Conservation (phyloP, 1,140 invertebrate genomes). For the Saxidomus purpurata region DNA sequence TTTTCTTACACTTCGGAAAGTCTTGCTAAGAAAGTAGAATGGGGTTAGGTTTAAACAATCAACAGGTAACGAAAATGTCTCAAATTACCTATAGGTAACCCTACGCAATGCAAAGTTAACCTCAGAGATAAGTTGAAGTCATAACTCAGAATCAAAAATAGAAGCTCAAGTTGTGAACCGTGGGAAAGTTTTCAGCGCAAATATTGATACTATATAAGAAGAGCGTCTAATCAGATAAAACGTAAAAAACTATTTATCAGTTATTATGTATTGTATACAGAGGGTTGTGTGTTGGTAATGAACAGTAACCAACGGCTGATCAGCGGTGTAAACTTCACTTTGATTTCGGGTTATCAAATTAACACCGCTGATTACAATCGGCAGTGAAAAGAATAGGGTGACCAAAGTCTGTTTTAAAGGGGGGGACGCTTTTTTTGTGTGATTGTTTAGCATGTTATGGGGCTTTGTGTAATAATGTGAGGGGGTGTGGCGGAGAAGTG, state of each 20-base stretch:
- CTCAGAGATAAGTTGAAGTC: slow-evolving; percentile 51
- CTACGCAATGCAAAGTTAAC: slow-evolving; percentile 60
- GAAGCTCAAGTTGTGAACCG: slow-evolving; percentile 46
- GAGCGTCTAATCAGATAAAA: slow-evolving; percentile 50
- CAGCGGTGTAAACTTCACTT: slow-evolving; percentile 35
- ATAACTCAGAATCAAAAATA: slow-evolving; percentile 68
- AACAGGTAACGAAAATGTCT: slow-evolving; percentile 52
- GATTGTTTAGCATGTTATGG: background rate
- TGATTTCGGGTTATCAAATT: slow-evolving; percentile 55
- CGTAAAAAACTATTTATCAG: slow-evolving; percentile 62
- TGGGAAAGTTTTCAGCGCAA: slow-evolving; percentile 64
- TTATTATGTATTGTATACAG: slow-evolving; percentile 61
- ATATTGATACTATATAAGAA: slow-evolving; percentile 61
- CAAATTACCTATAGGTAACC: slow-evolving; percentile 60
- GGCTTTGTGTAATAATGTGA: background rate
- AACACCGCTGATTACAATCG: slow-evolving; percentile 21
- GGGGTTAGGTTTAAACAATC: slow-evolving; percentile 12
- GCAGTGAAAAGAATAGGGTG: slow-evolving; percentile 23
- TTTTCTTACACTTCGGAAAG: background rate
- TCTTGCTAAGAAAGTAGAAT: background rate
- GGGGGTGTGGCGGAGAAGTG: background rate
- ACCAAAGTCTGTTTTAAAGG: background rate
- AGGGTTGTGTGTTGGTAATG: background rate
- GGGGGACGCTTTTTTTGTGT: background rate
- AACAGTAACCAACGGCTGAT: background rate